phyloP scores from a whole-genome alignment of 2,113 vertebrate species.

The Amazona guildingii region DNA sequence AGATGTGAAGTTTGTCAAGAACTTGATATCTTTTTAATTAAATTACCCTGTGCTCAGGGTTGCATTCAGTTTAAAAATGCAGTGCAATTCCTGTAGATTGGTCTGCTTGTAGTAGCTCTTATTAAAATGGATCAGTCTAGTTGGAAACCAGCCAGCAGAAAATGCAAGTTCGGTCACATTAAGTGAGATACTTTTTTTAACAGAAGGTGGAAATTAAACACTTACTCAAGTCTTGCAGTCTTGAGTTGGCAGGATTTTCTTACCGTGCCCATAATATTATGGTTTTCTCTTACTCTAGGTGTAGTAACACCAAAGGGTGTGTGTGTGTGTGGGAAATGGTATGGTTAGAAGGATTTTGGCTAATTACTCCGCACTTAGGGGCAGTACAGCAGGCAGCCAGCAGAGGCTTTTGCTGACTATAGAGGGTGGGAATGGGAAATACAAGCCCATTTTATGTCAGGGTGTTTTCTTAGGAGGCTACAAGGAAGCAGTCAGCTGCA shows the following conservation, averaged over 20 bases:
- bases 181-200: constrained; percentile 6
- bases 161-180: background rate
- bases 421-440: background rate
- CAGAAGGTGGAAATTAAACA: constrained; percentile 59
- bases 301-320: background rate
- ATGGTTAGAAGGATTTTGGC: background rate
- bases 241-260: background rate
- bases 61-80: background rate
- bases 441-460: background rate
- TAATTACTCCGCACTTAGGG: background rate
- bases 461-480: background rate
- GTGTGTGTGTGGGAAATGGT: background rate
- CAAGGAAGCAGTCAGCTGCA: background rate
- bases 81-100: background rate
- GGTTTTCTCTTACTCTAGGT: background rate
- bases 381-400: background rate
- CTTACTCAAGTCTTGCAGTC: constrained; percentile 39
- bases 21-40: background rate
- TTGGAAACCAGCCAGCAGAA: background rate
- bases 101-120: background rate
- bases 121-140: background rate
- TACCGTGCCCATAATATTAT: background rate
- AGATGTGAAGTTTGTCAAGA: background rate
- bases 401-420: background rate
- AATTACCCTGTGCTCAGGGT: background rate